Conservation (phyloP, 1,140 invertebrate genomes). For the Scaptodrosophila lebanonensis region DNA sequence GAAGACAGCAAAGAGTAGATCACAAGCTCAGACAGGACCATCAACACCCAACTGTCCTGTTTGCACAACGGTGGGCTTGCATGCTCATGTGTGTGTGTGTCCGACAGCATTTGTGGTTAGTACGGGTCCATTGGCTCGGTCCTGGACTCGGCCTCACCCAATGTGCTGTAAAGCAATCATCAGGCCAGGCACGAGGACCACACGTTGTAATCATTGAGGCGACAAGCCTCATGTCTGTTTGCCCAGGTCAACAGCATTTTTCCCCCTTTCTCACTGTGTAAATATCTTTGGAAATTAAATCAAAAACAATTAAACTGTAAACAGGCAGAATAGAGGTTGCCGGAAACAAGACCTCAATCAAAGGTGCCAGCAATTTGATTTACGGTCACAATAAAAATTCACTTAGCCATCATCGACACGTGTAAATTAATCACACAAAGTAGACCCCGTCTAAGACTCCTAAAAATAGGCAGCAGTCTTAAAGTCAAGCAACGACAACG, state of each 20-base stretch:
- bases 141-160: background rate
- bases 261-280: slow-evolving; percentile 26
- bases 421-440: slow-evolving; percentile 54
- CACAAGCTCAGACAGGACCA: slow-evolving; percentile 37
- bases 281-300: slow-evolving; percentile 59
- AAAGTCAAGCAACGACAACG: slow-evolving; percentile 8
- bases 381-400: slow-evolving; percentile 65
- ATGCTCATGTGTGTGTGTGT: too few relatives aligned
- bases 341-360: too few relatives aligned
- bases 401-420: slow-evolving; percentile 61
- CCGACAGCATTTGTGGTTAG: slow-evolving; percentile 4
- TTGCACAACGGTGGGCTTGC: too few relatives aligned
- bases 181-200: too few relatives aligned
- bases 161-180: too few relatives aligned
- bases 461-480: background rate
- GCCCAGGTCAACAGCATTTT: slow-evolving; percentile 50
- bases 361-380: slow-evolving; percentile 43
- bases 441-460: too few relatives aligned
- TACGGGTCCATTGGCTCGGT: slow-evolving; percentile 3
- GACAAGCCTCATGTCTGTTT: slow-evolving; percentile 36
- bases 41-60: too few relatives aligned
- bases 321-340: slow-evolving; percentile 12
- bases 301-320: slow-evolving; percentile 40
- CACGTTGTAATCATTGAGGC: too few relatives aligned
- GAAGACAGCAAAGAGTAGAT: slow-evolving; percentile 29